Percentiles rank a stretch among this genome's conserved stretches.
These are phyloP conservation scores for Hypocryptadius cinnamomeus DNA, from an alignment of 2,113 vertebrate species.

Conservation along the genomic window DNA sequence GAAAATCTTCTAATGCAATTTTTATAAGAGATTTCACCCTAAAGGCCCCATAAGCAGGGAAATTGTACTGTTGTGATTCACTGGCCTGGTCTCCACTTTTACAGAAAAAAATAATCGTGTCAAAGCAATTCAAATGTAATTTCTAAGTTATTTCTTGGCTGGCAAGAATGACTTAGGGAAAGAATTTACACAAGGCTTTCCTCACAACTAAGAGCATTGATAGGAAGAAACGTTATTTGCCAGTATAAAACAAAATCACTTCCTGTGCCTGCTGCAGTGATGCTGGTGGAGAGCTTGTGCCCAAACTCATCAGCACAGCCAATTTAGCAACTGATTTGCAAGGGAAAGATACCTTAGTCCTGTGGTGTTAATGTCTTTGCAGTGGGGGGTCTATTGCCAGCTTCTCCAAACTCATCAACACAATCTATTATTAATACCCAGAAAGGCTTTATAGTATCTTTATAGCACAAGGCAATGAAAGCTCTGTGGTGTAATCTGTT, in stretches of 20 bases:
- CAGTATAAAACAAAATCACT: conserved; percentile 56
- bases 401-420: conserved; percentile 80
- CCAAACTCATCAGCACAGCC: conserved; percentile 63
- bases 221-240: conserved; percentile 22
- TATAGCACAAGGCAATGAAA: conserved; percentile 68
- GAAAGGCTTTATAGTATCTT: conserved; percentile 69
- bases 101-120: conserved; percentile 46
- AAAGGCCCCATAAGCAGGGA: conserved; percentile 24
- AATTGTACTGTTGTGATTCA: background rate
- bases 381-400: conserved; percentile 79
- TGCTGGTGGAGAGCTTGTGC: background rate
- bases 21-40: conserved; percentile 34
- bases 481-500: conserved; percentile 73
- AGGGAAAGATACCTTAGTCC: conserved; percentile 63
- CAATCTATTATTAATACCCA: conserved; percentile 83
- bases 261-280: conserved; percentile 36
- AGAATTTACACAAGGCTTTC: conserved; percentile 32
- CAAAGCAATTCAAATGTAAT: conserved; percentile 46
- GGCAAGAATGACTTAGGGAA: conserved; percentile 20
- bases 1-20: conserved; percentile 37
- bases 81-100: background rate
- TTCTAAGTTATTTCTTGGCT: conserved; percentile 46
- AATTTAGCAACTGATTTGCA: conserved; percentile 72
- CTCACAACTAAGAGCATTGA: background rate
- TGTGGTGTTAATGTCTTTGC: conserved; percentile 72